Base-by-base conservation (phyloP, 2,797 vertebrate genomes). In the Peromyscus aztecus region DNA sequence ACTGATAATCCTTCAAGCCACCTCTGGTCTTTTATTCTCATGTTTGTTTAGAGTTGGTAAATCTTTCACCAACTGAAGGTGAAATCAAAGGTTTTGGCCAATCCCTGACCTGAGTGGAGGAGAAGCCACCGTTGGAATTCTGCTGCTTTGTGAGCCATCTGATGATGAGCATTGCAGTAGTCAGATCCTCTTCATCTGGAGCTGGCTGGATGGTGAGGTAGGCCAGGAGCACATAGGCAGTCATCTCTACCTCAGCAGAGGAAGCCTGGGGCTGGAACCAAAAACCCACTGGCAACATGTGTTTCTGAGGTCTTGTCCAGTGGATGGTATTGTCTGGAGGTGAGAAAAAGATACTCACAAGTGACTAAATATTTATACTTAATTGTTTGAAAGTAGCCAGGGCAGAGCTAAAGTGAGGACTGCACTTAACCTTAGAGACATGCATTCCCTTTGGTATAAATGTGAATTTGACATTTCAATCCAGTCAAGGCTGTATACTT, bases 201-300 rank as follows among this genome's bases (percentile, higher is more conserved):
- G 43, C 80, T 0, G 92, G 85, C 89, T n/a, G 43, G 0, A n/a
- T 57, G 2, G 83, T 97, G 86, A 99, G 96, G 13, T 91, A 9
- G 52, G 98, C 93, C 0, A 98, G 96, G 49, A 98, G 98, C 82
- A 91, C 96, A 0, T 98, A 98, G 78, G 98, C 29, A 0, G 97
- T 98, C 97, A 98, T 94, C 96, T 99, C 98, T 82, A 99, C 98
- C 46, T 99, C 98, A 0, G 98, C 98, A 3, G 98, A 98, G 67
- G 98, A 97, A 85, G 98, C 98, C 2, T 57, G 98, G n/a, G 37
- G 4, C 29, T 1, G 90, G 10, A 95, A 85, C 91, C 63, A 81
- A 0, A 49, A 46, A 3, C 37, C 55, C 75, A 16, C 1, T 31
- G 95, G 57, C 95, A 63, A n/a, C 24, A 3, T 84, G 43, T 87